A percentile compares a stretch with the other conserved stretches of the same genome.
Conservation (phyloP, 2,888 invertebrate species). For the Sipunculus nudus region DNA sequence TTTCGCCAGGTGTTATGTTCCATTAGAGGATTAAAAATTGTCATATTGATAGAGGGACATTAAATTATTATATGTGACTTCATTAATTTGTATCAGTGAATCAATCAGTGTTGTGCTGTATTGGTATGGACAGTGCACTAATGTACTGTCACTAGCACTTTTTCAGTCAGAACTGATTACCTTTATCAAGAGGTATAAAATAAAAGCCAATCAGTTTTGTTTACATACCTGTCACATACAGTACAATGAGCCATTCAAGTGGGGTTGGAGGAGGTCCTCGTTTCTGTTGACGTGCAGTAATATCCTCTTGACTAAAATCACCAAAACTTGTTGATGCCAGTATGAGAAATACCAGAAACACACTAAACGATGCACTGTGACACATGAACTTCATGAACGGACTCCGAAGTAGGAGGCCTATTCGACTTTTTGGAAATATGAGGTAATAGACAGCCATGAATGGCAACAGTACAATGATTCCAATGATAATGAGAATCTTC, state of each 20-base stretch:
- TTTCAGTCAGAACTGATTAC: too few relatives aligned
- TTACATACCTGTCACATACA: conserved; percentile 70
- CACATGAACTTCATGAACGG: conserved; percentile 73
- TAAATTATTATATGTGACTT: too few relatives aligned
- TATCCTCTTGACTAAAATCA: conserved; percentile 49
- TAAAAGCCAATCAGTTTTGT: too few relatives aligned
- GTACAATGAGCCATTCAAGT: conserved; percentile 69
- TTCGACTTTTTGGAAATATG: conserved; percentile 67
- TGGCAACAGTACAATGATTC: conserved; percentile 67
- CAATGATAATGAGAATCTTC: conserved; percentile 67
- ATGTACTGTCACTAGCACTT: too few relatives aligned
- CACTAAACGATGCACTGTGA: conserved; percentile 71
- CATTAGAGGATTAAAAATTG: too few relatives aligned
- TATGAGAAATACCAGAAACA: conserved; percentile 69
- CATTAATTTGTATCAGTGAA: too few relatives aligned
- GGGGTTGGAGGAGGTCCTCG: conserved; percentile 69
- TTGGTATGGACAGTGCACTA: too few relatives aligned
- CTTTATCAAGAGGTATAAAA: too few relatives aligned
- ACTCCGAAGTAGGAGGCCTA: conserved; percentile 69
- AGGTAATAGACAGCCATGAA: conserved; percentile 69
- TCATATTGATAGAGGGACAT: too few relatives aligned
- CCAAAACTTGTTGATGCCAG: conserved; percentile 67
- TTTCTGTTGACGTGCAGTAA: conserved; percentile 53
- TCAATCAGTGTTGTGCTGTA: too few relatives aligned
- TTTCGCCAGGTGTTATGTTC: too few relatives aligned